Evolutionary conservation across 2,888 invertebrate species (phyloP).

Genomic region (Anticlea derivata): DNA sequence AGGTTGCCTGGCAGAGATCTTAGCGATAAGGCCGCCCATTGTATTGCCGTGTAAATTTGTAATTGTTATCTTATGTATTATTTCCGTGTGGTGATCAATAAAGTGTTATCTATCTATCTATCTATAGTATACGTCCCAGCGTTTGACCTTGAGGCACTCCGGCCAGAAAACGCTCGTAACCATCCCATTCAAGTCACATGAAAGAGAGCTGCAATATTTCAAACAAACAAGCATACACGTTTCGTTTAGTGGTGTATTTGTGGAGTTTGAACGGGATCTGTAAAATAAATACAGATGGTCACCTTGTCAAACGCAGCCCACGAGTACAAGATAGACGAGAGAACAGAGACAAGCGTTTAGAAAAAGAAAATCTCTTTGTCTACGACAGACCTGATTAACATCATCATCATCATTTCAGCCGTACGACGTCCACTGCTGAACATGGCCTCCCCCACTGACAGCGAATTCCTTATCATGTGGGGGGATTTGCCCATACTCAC

Average conservation of each 20-base stretch:
- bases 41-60: too few relatives aligned
- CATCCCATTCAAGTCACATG: conserved; percentile 37
- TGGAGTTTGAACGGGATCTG: conserved; percentile 38
- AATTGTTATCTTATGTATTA: too few relatives aligned
- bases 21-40: too few relatives aligned
- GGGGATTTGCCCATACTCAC: too few relatives aligned
- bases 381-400: conserved; percentile 48
- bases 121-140: too few relatives aligned
- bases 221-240: conserved; percentile 40
- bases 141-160: conserved; percentile 42
- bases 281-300: conserved; percentile 54
- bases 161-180: conserved; percentile 34
- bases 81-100: too few relatives aligned
- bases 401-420: too few relatives aligned
- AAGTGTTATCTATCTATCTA: too few relatives aligned
- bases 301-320: conserved; percentile 56
- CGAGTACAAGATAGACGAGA: conserved; percentile 54
- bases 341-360: conserved; percentile 48
- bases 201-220: conserved; percentile 28
- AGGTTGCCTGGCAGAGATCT: too few relatives aligned
- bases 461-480: too few relatives aligned
- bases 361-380: conserved; percentile 53
- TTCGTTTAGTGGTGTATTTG: conserved; percentile 33
- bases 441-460: too few relatives aligned
- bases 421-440: too few relatives aligned